phyloP scores from a whole-genome alignment of 2,113 vertebrate genomes.

The Ptilonorhynchus violaceus region DNA sequence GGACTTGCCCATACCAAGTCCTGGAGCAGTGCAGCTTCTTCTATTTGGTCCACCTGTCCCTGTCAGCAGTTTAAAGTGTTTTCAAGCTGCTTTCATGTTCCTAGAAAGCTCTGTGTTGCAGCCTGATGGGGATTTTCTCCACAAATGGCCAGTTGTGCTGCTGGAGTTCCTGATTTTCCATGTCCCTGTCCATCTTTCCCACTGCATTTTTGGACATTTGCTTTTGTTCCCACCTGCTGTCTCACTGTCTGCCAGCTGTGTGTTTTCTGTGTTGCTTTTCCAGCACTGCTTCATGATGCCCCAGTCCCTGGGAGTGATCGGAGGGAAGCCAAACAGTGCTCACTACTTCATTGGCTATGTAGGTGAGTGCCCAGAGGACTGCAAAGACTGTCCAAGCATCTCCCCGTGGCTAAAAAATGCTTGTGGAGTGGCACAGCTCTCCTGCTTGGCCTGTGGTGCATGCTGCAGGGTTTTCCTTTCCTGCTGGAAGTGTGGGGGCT shows the following conservation, averaged over 20 bases:
- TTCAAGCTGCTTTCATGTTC: not conserved
- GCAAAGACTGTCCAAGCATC: not conserved
- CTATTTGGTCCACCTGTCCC: not conserved
- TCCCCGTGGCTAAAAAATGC: not conserved
- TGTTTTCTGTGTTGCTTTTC: constrained; percentile 53
- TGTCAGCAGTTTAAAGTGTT: not conserved
- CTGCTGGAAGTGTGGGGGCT: not conserved
- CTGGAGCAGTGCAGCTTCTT: not conserved
- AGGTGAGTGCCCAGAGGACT: constrained; percentile 76
- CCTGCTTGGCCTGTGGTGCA: not conserved
- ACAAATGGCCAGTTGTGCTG: not conserved
- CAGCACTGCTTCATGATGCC: constrained; percentile 98
- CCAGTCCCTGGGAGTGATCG: constrained; percentile 96
- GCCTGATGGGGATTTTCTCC: not conserved
- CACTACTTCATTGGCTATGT: constrained; percentile 99
- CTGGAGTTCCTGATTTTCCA: not conserved
- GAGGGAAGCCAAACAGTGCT: constrained; percentile 97
- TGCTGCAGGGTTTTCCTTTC: not conserved
- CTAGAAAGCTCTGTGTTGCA: not conserved
- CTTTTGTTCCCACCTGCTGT: not conserved
- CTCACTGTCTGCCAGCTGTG: constrained; percentile 41
- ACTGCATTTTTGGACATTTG: not conserved
- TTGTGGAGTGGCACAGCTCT: not conserved
- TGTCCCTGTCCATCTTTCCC: not conserved
- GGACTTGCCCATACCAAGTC: not conserved